Conservation (phyloP, 2,113 vertebrate species). For the Amia ocellicauda region DNA sequence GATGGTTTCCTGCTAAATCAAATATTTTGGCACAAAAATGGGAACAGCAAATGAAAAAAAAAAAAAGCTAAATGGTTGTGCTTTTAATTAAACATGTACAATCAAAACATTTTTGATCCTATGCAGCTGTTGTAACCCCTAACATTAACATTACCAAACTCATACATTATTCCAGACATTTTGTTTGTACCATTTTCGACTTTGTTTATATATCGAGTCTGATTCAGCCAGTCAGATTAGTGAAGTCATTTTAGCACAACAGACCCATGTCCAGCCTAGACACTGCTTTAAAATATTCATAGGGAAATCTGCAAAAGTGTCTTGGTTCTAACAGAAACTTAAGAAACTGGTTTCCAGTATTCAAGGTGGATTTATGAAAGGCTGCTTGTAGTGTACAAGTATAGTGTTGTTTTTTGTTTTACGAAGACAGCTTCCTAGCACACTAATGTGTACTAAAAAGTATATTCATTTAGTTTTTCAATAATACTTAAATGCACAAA, state of each 20-base stretch:
- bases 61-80: not conserved
- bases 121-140: constrained; percentile 5
- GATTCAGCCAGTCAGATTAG: not conserved
- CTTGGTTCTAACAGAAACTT: not conserved
- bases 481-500: too few species aligned
- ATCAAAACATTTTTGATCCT: constrained; percentile 12
- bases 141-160: constrained; percentile 5
- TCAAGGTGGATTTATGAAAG: too few species aligned
- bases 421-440: too few species aligned
- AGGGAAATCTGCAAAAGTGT: not conserved
- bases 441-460: too few species aligned
- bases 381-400: too few species aligned
- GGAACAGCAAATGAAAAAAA: not conserved
- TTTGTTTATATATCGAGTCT: constrained; percentile 1
- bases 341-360: not conserved
- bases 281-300: constrained; percentile 2
- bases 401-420: too few species aligned
- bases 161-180: constrained; percentile 2
- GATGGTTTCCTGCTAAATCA: not conserved
- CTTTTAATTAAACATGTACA: constrained; percentile 8
- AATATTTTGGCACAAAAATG: not conserved
- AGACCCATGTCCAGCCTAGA: not conserved
- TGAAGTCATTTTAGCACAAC: too few species aligned
- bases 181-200: not conserved
- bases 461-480: too few species aligned